Conservation (phyloP, 1,140 invertebrate genomes). For the Drosophila willistoni region DNA sequence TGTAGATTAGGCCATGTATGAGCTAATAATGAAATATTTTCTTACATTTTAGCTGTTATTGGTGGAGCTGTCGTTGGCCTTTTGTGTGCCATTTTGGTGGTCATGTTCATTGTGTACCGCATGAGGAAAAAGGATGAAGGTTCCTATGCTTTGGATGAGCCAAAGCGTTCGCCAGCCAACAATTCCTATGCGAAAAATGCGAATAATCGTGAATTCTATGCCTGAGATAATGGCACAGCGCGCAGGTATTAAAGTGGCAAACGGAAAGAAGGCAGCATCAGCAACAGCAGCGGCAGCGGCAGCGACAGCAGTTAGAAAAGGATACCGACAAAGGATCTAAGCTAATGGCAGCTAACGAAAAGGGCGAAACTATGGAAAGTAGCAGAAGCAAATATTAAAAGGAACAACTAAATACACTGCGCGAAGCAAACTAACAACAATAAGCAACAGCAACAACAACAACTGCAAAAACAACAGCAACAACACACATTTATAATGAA, state of each 20-base stretch:
- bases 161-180: constrained; percentile 94
- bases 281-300: neutral
- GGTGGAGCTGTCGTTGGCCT: constrained; percentile 98
- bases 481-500: constrained; percentile 49
- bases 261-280: neutral
- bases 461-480: constrained; percentile 33
- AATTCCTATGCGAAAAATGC: constrained; percentile 95
- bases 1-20: neutral
- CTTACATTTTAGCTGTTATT: constrained; percentile 92
- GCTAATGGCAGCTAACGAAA: constrained; percentile 2
- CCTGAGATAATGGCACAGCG: constrained; percentile 88
- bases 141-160: constrained; percentile 98
- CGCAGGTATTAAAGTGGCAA: constrained; percentile 61
- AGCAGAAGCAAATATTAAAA: constrained; percentile 2
- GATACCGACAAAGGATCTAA: constrained; percentile 32
- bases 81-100: constrained; percentile 97
- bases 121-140: constrained; percentile 99
- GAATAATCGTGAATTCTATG: constrained; percentile 96
- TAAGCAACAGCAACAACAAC: constrained; percentile 46
- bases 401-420: constrained; percentile 69
- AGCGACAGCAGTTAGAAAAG: neutral
- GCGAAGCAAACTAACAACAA: constrained; percentile 48
- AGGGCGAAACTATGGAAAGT: neutral
- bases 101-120: constrained; percentile 99
- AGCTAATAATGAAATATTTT: neutral